Conservation (phyloP, 2,797 vertebrate species). For the Xiphorhynchus erythropygius region DNA sequence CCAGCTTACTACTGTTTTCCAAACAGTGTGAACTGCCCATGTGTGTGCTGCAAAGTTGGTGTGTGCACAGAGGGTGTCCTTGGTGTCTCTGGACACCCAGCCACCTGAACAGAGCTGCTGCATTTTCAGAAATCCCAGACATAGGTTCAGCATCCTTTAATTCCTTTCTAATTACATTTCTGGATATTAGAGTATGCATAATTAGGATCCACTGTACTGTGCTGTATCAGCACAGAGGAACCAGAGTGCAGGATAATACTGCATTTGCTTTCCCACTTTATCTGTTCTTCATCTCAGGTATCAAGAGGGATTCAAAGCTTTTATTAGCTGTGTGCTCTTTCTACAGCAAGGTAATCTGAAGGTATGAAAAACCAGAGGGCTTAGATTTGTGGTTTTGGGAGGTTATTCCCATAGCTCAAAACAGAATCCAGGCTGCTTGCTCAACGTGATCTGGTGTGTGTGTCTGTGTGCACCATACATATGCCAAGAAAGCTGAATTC, state of each 20-base stretch:
- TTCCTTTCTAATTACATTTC: constrained; percentile 32
- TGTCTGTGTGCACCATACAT: not conserved
- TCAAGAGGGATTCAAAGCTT: not conserved
- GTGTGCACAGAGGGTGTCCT: not conserved
- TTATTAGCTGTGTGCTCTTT: not conserved
- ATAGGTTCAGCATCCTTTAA: not conserved
- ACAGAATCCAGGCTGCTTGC: not conserved
- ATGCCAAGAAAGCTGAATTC: not conserved
- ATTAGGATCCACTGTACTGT: not conserved
- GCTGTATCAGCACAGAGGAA: not conserved
- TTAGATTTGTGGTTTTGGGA: not conserved
- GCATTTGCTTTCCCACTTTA: not conserved
- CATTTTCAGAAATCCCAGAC: not conserved
- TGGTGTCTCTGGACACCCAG: not conserved
- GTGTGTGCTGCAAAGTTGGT: not conserved
- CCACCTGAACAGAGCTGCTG: not conserved
- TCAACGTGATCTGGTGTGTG: fast-evolving
- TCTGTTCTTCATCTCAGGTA: not conserved
- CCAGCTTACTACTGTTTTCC: not conserved
- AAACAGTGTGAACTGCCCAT: fast-evolving
- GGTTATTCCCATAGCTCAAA: not conserved
- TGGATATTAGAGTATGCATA: not conserved
- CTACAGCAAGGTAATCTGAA: not conserved
- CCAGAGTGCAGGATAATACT: not conserved
- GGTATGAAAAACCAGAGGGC: not conserved